Base-by-base conservation (phyloP, 2,113 vertebrate species). In the Hippocampus comes region DNA sequence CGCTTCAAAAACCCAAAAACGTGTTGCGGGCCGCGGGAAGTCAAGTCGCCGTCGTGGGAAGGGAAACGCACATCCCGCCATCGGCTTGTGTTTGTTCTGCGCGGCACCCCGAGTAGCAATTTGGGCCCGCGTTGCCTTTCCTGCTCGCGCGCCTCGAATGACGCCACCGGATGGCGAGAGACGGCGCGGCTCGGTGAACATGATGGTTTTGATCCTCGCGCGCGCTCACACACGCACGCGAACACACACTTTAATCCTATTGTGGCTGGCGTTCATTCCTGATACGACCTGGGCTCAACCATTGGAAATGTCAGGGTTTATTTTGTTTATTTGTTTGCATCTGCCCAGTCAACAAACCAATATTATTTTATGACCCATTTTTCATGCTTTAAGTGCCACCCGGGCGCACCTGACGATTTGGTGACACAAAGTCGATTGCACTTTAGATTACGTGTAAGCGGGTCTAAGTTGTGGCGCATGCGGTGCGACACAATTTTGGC, bases 11-110 rank as follows among this genome's bases (percentile, higher is more conserved):
- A 72, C 72, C 69, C 38, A 63, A 70, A 72, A 73, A 61, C 66
- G 77, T 72, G 68, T 75, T 34, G 30, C 30, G 30, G 30, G 30
- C 30, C 21, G 51, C 82, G 75, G 61, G 68, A 83, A 82, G 83
- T 78, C 73, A 80, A 84, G 75, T 73, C 70, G 70, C 77, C 61
- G 71, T 81, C 86, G 85, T 86, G 74, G 88, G 86, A 89, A 89
- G 88, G 85, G 74, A 87, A 84, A 86, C 85, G 84, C 81, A 72
- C 77, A 34, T 79, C 23, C 70, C 67, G 61, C 71, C 75, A 84
- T 88, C 85, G 82, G 86, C 82, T 86, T 80, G 73, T 68, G 55
- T 86, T 79, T 11, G 0, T 65, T 72, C 71, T 59, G 70, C 86
- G 84, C 78, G 77, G 75, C 76, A 43, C 82, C 88, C 79, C 5